Base-by-base conservation (phyloP, 2,797 vertebrate genomes). In the Peromyscus attwateri region DNA sequence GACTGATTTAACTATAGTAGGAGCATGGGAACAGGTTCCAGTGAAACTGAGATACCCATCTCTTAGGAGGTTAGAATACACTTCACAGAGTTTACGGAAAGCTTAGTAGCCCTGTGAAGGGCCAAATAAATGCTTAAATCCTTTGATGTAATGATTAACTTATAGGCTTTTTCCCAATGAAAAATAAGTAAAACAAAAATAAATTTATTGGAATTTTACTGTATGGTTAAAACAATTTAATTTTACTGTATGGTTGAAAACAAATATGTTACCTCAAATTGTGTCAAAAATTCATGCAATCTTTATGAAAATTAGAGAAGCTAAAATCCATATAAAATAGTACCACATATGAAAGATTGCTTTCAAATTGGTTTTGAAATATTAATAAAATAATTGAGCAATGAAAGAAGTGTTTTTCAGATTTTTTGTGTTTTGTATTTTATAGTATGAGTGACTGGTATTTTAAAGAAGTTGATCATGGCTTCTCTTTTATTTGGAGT, bases 331-430 rank as follows among this genome's bases (percentile, higher is more conserved):
- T 46, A 49, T 75, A 0, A 92, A 57, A 43, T 21, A 84, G 16
- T 37, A 75, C 12, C 29, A 49, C 52, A 34, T 55, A 31, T 55
- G 52, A 52, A 55, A 96, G 95, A 17, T 1, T 31, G 5, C 21
- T 87, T 96, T 79, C 3, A 76, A 43, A n/a, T 75, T 73, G 6
- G 1, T 80, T 87, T 80, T 95, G 31, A 87, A 25, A 46, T 95
- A 73, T 46, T 27, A 79, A 62, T 85, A 87, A 80, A 84, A 64
- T 79, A 31, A 17, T 90, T 95, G 34, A 83, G 57, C 49, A 95
- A 64, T 75, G 3, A 66, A 77, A 0, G 6, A 77, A 0, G 6
- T 55, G 11, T 90, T 64, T 89, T 82, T 46, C 43, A 91, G 34
- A 93, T 4, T 23, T 31, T 91, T 92, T 68, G 13, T 70, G 46